Base-by-base conservation (phyloP, 2,113 vertebrate genomes). In the Oryzias celebensis region DNA sequence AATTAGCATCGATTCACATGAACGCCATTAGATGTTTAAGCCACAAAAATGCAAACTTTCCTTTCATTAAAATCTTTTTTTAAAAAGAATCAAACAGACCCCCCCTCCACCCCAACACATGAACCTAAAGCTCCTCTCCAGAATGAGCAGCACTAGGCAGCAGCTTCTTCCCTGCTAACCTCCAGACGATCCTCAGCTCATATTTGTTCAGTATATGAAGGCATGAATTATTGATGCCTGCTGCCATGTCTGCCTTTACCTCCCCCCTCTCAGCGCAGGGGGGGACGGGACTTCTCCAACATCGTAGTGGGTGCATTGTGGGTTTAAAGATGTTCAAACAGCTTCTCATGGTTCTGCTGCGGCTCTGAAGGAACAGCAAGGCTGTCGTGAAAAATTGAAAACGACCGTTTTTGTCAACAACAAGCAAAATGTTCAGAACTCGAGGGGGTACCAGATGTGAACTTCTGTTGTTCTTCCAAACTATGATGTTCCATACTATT, bases 151-250 rank as follows among this genome's bases (percentile, higher is more conserved):
- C 26, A 4, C 5, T 20, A 20, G 20, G 26, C 26, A 28, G 26
- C 64, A 70, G 58, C 41, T 47, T 26, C 77, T 54, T 77, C 64
- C 70, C 12, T 68, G 78, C 61, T 49, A 73, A 79, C 49, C 2
- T 65, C 58, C 70, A 73, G 72, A 82, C 65, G 77, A 80, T 64
- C 42, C 51, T 1, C 7, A 62, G 73, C 73, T 57, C 61, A 48
- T 81, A 74, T 82, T 86, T 85, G 82, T 81, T 83, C 77, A 80
- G 44, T 75, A 71, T 77, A 78, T 77, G 75, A 84, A 70, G 3
- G 5, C 68, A 80, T 84, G 73, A 82, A 87, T 87, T 81, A 87
- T 87, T 85, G 84, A 85, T 76, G 36, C 46, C 12, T 51, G 16
- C 71, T 42, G 69, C 71, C 65, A 47, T 71, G 62, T 78, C 76